Percentiles rank a stretch among this genome's conserved stretches.
Evolutionary conservation across 1,140 invertebrate genomes (phyloP).

Genomic region (Leptopilina clavipes): DNA sequence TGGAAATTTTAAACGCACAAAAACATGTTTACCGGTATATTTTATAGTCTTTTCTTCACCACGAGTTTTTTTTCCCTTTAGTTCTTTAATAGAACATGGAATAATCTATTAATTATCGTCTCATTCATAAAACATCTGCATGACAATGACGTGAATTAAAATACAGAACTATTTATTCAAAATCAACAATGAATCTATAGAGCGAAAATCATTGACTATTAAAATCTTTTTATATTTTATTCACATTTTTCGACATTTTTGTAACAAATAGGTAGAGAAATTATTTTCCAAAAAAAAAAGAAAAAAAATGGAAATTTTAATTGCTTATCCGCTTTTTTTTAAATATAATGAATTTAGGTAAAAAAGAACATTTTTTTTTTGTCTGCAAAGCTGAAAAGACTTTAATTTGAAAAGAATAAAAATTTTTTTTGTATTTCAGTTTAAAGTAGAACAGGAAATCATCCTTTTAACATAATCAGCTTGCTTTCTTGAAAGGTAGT

Average conservation of each 20-base stretch:
- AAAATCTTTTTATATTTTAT: too few relatives aligned
- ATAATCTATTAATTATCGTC: neutral
- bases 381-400: too few relatives aligned
- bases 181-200: neutral
- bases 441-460: neutral
- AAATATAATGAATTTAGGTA: too few relatives aligned
- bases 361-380: too few relatives aligned
- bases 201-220: neutral
- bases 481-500: conserved; percentile 4
- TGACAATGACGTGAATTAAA: neutral
- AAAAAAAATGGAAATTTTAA: too few relatives aligned
- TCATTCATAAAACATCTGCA: neutral
- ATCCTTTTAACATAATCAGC: conserved; percentile 13
- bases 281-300: too few relatives aligned
- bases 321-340: too few relatives aligned
- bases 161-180: neutral
- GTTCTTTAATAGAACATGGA: neutral
- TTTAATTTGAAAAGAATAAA: neutral
- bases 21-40: too few relatives aligned
- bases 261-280: too few relatives aligned
- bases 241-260: too few relatives aligned
- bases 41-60: neutral
- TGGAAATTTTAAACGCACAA: too few relatives aligned
- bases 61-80: neutral
- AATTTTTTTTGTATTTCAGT: neutral